phyloP scores from a whole-genome alignment of 2,113 vertebrate species.

The Spheniscus mendiculus region DNA sequence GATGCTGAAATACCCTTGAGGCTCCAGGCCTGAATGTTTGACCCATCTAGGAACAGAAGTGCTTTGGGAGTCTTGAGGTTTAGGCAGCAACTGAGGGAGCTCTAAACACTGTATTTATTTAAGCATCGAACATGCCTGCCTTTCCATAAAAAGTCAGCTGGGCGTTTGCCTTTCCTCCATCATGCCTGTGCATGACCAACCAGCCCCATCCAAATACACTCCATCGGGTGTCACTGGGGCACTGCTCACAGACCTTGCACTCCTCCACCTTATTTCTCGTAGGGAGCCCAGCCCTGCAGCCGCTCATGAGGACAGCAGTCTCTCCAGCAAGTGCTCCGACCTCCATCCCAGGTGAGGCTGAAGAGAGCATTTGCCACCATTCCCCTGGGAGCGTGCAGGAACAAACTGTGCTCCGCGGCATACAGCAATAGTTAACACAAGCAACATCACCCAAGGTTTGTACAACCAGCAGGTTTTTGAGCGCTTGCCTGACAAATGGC shows the following conservation, averaged over 20 bases:
- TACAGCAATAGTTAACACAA: neutral
- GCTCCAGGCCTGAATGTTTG: neutral
- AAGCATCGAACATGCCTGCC: neutral
- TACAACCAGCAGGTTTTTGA: neutral
- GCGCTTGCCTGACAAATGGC: fast-evolving
- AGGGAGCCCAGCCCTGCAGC: neutral
- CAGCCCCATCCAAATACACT: neutral
- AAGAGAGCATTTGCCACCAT: neutral
- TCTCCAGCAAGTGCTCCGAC: neutral
- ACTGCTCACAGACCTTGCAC: neutral
- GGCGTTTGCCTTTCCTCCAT: neutral
- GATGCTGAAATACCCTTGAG: neutral
- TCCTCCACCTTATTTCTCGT: neutral
- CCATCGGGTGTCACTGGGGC: neutral
- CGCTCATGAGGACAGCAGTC: neutral
- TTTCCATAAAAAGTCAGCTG: neutral
- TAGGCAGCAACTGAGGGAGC: neutral
- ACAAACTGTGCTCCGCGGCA: neutral
- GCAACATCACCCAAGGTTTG: neutral
- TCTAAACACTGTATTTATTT: neutral
- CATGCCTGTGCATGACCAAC: neutral
- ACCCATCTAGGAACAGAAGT: neutral
- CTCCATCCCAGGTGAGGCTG: neutral
- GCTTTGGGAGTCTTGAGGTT: neutral
- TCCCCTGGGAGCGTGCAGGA: neutral